Conservation (phyloP, 2,888 invertebrate genomes). For the Calliopum simillimum region DNA sequence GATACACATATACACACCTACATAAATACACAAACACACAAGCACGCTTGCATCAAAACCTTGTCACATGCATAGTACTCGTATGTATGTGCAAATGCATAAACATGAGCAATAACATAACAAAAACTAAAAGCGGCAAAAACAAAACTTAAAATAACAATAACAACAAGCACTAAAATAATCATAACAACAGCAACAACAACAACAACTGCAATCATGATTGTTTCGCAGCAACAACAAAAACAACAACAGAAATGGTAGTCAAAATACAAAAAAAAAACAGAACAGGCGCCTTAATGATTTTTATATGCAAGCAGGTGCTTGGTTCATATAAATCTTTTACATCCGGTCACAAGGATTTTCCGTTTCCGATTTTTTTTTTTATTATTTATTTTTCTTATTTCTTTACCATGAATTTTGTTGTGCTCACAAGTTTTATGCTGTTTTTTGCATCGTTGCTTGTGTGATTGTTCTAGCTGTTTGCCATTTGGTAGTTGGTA, state of each 20-base stretch:
- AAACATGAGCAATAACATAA: neutral
- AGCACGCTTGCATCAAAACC: too few relatives aligned
- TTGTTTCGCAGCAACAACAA: neutral
- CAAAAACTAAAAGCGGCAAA: neutral
- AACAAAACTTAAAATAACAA: conserved; percentile 17
- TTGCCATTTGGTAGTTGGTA: too few relatives aligned
- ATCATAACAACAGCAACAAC: neutral
- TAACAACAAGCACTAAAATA: conserved; percentile 14
- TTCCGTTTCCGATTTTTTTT: neutral
- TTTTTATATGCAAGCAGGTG: conserved; percentile 40
- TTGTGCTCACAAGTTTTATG: neutral
- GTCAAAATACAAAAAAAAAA: neutral
- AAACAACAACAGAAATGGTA: neutral
- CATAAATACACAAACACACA: too few relatives aligned
- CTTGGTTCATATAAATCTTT: conserved; percentile 26
- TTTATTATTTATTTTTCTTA: too few relatives aligned
- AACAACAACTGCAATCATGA: neutral
- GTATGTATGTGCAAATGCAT: too few relatives aligned
- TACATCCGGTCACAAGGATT: conserved; percentile 31
- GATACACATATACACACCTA: too few relatives aligned
- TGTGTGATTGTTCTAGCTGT: too few relatives aligned
- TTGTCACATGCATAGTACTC: too few relatives aligned
- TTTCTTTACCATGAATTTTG: conserved; percentile 5
- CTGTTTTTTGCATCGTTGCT: too few relatives aligned
- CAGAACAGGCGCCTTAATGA: conserved; percentile 39